Evolutionary conservation across 2,797 vertebrate genomes (phyloP), one percentile per base, ranked within the genome.

Genomic region (Vultur gryphus): DNA sequence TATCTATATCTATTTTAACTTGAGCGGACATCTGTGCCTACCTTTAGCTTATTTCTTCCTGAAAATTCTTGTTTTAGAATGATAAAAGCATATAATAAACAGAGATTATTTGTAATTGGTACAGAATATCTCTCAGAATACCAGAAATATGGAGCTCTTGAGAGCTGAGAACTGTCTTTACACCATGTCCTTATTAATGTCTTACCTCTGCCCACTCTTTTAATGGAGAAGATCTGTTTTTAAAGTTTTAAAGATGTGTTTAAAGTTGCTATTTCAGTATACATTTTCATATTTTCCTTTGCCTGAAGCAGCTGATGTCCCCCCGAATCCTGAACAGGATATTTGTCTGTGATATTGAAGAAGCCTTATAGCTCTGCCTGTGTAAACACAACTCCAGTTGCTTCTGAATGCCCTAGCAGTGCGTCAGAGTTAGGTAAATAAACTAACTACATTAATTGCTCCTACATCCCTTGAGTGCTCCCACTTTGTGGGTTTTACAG

Each of bases 371-470:
- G 55, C 67, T 83, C 55, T 96, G 72, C 43, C 54, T 85, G 33
- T 48, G 37, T 87, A 91, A 95, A 95, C 73, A 81, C 75, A 84
- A 51, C 91, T 89, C 35, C 35, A 62, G 39, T 84, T 90, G 77
- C 76, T 90, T 89, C 73, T 62, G 81, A 94, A 88, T 70, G 59
- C 76, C 75, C 84, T 69, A 64, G 72, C 59, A 87, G 67, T 52
- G 23, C 67, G 66, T 84, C 66, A 90, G 90, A 88, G 39, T 85
- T 96, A 93, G 89, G 93, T 96, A 95, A 96, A 97, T 93, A 96
- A 96, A 90, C 92, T 66, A 93, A 92, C 70, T 91, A 35, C 79
- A 75, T 87, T 91, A 95, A 94, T 96, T 95, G 90, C 89, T 96
- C 65, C 87, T 65, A 26, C 78, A 79, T 94, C 92, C 93, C 97